phyloP scores from a whole-genome alignment of 1,140 invertebrate species.

The Drosophila bocqueti region DNA sequence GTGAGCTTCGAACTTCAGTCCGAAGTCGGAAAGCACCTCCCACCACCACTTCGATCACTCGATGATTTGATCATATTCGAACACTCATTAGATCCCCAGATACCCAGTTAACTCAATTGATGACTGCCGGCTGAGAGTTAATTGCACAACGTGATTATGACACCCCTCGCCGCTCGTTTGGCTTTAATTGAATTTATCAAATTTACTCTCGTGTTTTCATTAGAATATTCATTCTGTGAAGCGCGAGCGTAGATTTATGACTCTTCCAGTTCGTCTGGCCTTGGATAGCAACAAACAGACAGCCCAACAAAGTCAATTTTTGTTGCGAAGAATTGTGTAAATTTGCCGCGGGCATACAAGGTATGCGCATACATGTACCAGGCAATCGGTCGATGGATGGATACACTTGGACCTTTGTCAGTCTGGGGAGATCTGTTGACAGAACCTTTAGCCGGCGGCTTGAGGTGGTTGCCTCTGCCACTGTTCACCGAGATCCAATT shows the following conservation, averaged over 20 bases:
- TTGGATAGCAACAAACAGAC: slow-evolving; percentile 11
- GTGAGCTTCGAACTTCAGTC: slow-evolving; percentile 27
- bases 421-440: slow-evolving; percentile 21
- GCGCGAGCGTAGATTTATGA: slow-evolving; percentile 46
- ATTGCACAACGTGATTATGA: slow-evolving; percentile 57
- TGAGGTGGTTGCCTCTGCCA: slow-evolving; percentile 30
- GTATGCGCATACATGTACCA: slow-evolving; percentile 19
- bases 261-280: slow-evolving; percentile 21
- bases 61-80: slow-evolving; percentile 34
- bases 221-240: slow-evolving; percentile 29
- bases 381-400: slow-evolving; percentile 10
- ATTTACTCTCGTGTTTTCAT: slow-evolving; percentile 31
- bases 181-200: slow-evolving; percentile 49
- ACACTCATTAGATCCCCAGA: slow-evolving; percentile 40
- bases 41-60: slow-evolving; percentile 16
- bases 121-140: slow-evolving; percentile 34
- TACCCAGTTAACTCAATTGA: slow-evolving; percentile 32
- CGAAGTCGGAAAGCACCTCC: slow-evolving; percentile 15
- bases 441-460: slow-evolving; percentile 36
- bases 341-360: slow-evolving; percentile 42
- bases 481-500: slow-evolving; percentile 28
- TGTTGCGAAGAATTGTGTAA: slow-evolving; percentile 56
- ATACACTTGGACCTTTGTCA: slow-evolving; percentile 45
- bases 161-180: slow-evolving; percentile 3
- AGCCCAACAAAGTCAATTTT: slow-evolving; percentile 19